phyloP scores from a whole-genome alignment of 2,797 vertebrate species.

The Myotis findleyi region DNA sequence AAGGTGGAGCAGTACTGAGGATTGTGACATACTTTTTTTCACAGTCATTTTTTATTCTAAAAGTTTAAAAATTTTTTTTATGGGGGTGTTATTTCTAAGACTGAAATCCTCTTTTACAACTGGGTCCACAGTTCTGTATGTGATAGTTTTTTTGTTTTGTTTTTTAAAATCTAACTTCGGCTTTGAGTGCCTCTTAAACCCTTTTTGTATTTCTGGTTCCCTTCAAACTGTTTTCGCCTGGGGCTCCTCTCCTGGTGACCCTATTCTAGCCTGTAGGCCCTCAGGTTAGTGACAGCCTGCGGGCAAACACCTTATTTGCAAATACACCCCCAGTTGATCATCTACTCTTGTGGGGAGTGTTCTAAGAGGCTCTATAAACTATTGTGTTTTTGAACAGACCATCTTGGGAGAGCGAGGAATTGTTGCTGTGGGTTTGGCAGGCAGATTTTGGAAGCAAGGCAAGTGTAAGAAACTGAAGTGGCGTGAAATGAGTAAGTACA shows the following conservation, averaged over 20 bases:
- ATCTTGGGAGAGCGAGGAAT: neutral
- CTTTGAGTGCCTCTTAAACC: neutral
- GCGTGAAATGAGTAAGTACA: neutral
- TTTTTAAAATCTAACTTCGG: neutral
- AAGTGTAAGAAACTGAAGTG: neutral
- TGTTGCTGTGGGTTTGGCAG: neutral
- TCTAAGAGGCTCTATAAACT: neutral
- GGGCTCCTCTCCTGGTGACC: neutral
- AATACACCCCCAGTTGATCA: neutral
- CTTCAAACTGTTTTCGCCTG: neutral
- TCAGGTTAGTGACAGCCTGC: neutral
- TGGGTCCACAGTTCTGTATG: neutral
- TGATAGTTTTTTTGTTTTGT: neutral
- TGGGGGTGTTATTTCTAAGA: neutral
- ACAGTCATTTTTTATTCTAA: neutral
- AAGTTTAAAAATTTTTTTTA: neutral
- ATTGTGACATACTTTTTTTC: neutral
- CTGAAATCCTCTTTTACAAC: neutral
- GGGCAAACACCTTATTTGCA: neutral
- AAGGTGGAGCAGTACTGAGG: neutral
- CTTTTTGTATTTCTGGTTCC: neutral
- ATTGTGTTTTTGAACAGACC: neutral
- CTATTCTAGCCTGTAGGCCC: neutral
- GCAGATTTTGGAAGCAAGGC: neutral
- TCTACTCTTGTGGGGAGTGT: neutral